Base-by-base conservation (phyloP, 2,113 vertebrate genomes). In the Tapirus terrestris region DNA sequence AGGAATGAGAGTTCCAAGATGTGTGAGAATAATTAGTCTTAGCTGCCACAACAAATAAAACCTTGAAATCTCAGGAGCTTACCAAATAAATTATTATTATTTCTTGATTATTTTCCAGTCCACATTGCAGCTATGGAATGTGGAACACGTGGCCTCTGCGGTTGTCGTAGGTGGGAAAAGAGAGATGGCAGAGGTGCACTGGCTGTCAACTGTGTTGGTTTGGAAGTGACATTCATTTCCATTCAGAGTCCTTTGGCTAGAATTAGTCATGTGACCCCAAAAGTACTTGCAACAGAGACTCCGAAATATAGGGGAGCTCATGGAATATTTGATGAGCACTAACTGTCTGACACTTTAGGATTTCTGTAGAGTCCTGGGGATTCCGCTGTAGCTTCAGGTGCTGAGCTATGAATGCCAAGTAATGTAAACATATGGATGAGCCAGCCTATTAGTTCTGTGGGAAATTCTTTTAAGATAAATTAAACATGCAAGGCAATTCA, bases 71-170 rank as follows among this genome's bases (percentile, higher is more conserved):
- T 56, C 53, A 21, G 53, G 20, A 60, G 18, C 10, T 94, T 51
- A 43, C 16, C 39, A 53, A 63, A 45, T 31, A 45, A 75, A 33
- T 56, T 36, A 12, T 92, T 75, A 17, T 45, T 75, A 17, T 45
- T 84, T 82, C 36, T 96, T 82, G 18, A 36, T 70, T 95, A 45
- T 82, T 95, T 81, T 51, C 13, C n/a, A 43, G 70, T 76, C 39
- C 18, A 58, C 65, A 20, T 45, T 39, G n/a, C 6, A 39, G 33
- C 61, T 79, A 3, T 68, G 11, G 56, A 51, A 53, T 60, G 2
- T 29, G 60, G 43, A 94, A 68, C 11, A 11, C 31, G 25, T 31
- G 27, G 3, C 68, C 31, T 95, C 63, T 89, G 67, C 7, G 6
- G 23, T 25, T 48, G 3, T 18, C n/a, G 16, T 82, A 21, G 25